These are phyloP conservation scores for Acleris holmiana DNA, from an alignment of 2,888 invertebrate genomes.

Conservation along the genomic window DNA sequence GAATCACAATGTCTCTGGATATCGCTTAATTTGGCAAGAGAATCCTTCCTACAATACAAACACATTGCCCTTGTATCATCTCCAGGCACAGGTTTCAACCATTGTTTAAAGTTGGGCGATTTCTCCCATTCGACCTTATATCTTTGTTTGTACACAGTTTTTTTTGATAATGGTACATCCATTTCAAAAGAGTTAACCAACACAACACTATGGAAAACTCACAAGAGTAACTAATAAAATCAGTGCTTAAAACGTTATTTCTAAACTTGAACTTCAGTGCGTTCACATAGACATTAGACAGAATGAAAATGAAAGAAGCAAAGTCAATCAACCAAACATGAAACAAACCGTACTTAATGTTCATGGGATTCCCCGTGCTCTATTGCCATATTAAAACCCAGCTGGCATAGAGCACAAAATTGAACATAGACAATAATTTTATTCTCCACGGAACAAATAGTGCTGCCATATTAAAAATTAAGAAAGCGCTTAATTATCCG, in stretches of 20 bases:
- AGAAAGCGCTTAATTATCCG: slow-evolving; percentile 16
- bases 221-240: slow-evolving; percentile 36
- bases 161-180: slow-evolving; percentile 11
- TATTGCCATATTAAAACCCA: no score
- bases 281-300: no score
- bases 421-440: no score
- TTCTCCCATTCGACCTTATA: slow-evolving; percentile 36
- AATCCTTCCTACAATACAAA: slow-evolving; percentile 39
- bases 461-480: slow-evolving; percentile 35
- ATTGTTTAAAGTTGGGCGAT: slow-evolving; percentile 15
- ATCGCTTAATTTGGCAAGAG: slow-evolving; percentile 21
- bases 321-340: slow-evolving; percentile 34
- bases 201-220: slow-evolving; percentile 38
- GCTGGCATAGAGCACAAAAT: no score
- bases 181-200: slow-evolving; percentile 32
- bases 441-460: slow-evolving; percentile 11
- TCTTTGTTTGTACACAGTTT: slow-evolving; percentile 21
- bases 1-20: slow-evolving; percentile 40
- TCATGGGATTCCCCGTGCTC: neutral
- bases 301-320: slow-evolving; percentile 34
- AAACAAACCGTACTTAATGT: slow-evolving; percentile 34
- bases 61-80: slow-evolving; percentile 39
- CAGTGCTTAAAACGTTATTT: slow-evolving; percentile 29
- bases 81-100: slow-evolving; percentile 41
- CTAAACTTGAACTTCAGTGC: slow-evolving; percentile 38